Base-by-base conservation (phyloP, 2,797 vertebrate species). In the Pogoniulus pusillus region DNA sequence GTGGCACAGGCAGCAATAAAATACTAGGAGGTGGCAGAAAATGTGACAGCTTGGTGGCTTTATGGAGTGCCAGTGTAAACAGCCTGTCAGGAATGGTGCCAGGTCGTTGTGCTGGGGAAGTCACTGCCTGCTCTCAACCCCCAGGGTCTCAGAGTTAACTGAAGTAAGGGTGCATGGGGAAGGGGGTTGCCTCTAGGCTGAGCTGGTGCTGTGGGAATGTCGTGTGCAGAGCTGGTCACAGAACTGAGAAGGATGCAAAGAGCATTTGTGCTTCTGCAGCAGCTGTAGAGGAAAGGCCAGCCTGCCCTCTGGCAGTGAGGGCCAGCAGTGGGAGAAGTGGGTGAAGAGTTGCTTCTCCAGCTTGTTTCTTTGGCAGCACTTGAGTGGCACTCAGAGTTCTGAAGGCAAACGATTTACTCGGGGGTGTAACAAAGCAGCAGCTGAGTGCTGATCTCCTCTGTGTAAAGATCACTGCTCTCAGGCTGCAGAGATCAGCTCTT, bases 301-400 rank as follows among this genome's bases (percentile, higher is more conserved):
- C 24, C 3, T 20, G 1, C 1, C 6, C 0, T 1, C 0, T 1
- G 22, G 12, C 26, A 7, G 4, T 0, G 32, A 41, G 53, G 43
- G 29, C 10, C 13, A 11, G 17, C 16, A 19, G 3, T 5, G 37
- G 17, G 49, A 39, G n/a, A n/a, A 0, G 0, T 3, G 16, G 15
- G 12, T 29, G 17, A 39, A 12, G 15, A 35, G 8, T 11, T 45
- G 22, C 16, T 39, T 20, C 34, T 19, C 8, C 24, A 5, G 7
- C 20, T 77, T 7, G 10, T 9, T 71, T 71, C 41, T 12, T 16
- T 58, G 73, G 16, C 51, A 65, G 29, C 6, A 3, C 29, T 92
- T 34, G 11, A 9, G 6, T 30, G 34, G 57, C 27, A 70, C 16
- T 39, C 4, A 6, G 47, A 43, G 11, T 13, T 45, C 75, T 66